phyloP scores from a whole-genome alignment of 2,797 vertebrate species.

The Botia kubotai region DNA sequence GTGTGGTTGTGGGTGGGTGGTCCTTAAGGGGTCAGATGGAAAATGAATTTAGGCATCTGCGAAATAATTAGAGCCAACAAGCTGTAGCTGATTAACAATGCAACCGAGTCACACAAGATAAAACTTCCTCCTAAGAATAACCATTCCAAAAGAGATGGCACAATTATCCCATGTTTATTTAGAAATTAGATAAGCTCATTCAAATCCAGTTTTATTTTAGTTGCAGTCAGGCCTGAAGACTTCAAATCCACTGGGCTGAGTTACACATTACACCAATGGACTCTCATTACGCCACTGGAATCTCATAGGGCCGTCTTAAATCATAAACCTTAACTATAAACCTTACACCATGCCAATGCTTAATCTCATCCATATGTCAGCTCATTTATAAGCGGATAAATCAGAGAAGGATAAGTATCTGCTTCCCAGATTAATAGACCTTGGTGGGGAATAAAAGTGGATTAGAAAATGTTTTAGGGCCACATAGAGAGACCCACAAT shows the following conservation, averaged over 20 bases:
- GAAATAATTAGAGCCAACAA: conserved; percentile 70
- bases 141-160: conserved; percentile 11
- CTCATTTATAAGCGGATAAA: conserved; percentile 79
- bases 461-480: conserved; percentile 72
- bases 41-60: conserved; percentile 60
- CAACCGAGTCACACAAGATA: conserved; percentile 64
- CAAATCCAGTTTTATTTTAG: background rate
- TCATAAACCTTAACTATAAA: conserved; percentile 76
- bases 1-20: background rate
- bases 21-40: conserved; percentile 36
- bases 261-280: conserved; percentile 57
- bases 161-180: conserved; percentile 20
- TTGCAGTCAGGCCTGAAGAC: conserved; percentile 9
- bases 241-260: conserved; percentile 50
- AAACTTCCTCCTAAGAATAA: conserved; percentile 45
- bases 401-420: conserved; percentile 73
- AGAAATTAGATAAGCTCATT: conserved; percentile 29
- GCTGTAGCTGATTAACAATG: conserved; percentile 69
- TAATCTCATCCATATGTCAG: conserved; percentile 77
- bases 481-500: conserved; percentile 62
- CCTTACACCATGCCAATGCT: conserved; percentile 65
- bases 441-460: conserved; percentile 67
- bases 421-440: conserved; percentile 75
- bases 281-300: conserved; percentile 59
- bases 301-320: conserved; percentile 58